A percentile compares a stretch with the other conserved stretches of the same genome.
Conservation (phyloP, 37 sponge, comb jelly and placozoan genomes). For the Corticium candelabrum region DNA sequence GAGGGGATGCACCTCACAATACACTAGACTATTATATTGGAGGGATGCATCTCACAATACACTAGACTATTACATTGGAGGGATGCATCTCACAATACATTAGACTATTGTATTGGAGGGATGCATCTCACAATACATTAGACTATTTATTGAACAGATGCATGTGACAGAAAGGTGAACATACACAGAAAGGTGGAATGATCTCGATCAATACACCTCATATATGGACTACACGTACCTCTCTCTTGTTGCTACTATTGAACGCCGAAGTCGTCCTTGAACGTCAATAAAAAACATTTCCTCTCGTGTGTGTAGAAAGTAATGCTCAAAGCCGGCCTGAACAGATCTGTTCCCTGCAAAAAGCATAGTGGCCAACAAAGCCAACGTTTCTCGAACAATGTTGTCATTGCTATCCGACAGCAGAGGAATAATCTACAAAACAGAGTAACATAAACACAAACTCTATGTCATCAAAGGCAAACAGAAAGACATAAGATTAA, state of each 20-base stretch:
- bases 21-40: too few relatives aligned
- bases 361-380: constrained; percentile 46
- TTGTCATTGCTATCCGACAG: constrained; percentile 42
- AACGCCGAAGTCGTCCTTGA: constrained; percentile 19
- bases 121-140: too few relatives aligned
- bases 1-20: too few relatives aligned
- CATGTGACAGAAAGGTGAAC: too few relatives aligned
- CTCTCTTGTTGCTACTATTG: constrained; percentile 13
- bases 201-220: background rate
- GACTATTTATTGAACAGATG: too few relatives aligned
- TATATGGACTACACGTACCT: constrained; percentile 8
- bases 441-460: background rate
- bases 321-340: constrained; percentile 12
- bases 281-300: constrained; percentile 44
- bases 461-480: too few relatives aligned
- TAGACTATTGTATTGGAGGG: too few relatives aligned
- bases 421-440: constrained; percentile 41
- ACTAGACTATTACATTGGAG: too few relatives aligned
- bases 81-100: too few relatives aligned
- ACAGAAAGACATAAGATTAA: too few relatives aligned
- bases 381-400: constrained; percentile 40
- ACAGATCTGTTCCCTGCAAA: constrained; percentile 45
- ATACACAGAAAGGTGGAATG: too few relatives aligned
- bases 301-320: constrained; percentile 40
- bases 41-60: too few relatives aligned